Conservation (phyloP, 1,140 invertebrate species). For the Leptinotarsa defecta region DNA sequence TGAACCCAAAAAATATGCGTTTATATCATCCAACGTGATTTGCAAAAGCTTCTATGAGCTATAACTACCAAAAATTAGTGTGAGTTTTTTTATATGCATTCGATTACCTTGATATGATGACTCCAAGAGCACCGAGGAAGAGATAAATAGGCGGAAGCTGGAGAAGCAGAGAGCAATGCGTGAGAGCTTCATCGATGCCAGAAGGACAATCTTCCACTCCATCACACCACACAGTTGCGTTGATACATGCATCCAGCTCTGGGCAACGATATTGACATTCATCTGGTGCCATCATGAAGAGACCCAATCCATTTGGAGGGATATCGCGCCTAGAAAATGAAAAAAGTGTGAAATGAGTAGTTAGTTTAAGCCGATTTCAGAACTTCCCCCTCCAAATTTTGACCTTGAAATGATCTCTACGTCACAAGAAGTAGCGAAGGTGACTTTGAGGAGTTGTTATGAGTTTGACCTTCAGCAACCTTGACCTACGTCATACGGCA, state of each 20-base stretch:
- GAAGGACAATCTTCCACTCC: constrained; percentile 83
- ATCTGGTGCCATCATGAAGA: constrained; percentile 64
- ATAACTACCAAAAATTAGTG: too few relatives aligned
- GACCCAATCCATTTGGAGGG: constrained; percentile 52
- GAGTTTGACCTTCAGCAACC: too few relatives aligned
- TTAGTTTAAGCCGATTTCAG: too few relatives aligned
- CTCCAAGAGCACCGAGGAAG: constrained; percentile 59
- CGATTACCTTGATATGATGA: constrained; percentile 40
- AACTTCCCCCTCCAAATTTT: too few relatives aligned
- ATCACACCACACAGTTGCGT: constrained; percentile 87
- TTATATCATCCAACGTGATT: too few relatives aligned
- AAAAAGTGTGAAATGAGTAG: background rate
- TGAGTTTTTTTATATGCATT: background rate
- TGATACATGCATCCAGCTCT: constrained; percentile 86
- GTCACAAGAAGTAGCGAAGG: too few relatives aligned
- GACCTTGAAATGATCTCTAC: too few relatives aligned
- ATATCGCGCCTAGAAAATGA: constrained; percentile 46
- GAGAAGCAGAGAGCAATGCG: constrained; percentile 76
- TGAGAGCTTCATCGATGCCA: constrained; percentile 82
- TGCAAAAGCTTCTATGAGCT: too few relatives aligned
- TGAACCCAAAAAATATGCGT: too few relatives aligned
- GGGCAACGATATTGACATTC: constrained; percentile 82
- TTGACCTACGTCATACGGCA: too few relatives aligned
- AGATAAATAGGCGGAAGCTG: constrained; percentile 75
- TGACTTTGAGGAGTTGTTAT: too few relatives aligned